Base-by-base conservation (phyloP, 2,888 invertebrate genomes). In the Drosophila multiciliata region DNA sequence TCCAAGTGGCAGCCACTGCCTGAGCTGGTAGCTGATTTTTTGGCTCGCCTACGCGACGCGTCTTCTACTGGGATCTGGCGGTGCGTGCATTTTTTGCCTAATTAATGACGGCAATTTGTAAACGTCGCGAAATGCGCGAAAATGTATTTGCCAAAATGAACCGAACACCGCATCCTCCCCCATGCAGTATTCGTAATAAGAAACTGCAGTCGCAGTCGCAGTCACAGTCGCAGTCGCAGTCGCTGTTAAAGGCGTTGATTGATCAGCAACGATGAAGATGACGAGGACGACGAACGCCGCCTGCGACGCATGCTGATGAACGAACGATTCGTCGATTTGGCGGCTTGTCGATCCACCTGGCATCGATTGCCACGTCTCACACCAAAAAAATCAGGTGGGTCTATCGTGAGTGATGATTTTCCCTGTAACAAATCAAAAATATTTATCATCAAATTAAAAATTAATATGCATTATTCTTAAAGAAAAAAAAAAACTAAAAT, bases 31-130 rank as follows among this genome's bases (percentile, higher is more conserved):
- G 90, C 82, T 70, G 78, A 70, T 66, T 73, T 82, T 85, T 67
- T 71, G 87, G 62, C 62, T 90, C 90, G 89, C 85, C 85, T 80
- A 90, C 85, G 66, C 80, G 40, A 42, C 29, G 64, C 45, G 49
- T 52, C 62, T 62, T 45, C 60, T 9, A 58, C 62, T 59, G 60
- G 62, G 36, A 62, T 17, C 29, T 57, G 29, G 57, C 64, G 76
- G 81, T 83, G 83, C 80, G 87, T 86, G 83, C 83, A 79, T 80
- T 89, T 85, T 87, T 83, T 87, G 78, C 82, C 82, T 87, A 91
- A 91, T 92, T 91, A 91, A 91, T 91, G 88, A 83, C 85, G 77
- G 90, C 83, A 87, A 92, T 91, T 92, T 91, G 89, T 91, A 90
- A 90, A 91, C 90, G 91, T 91, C 92, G 81, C 76, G 78, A 80